Evolutionary conservation across 2,113 vertebrate species (phyloP).

Genomic region (Fulica atra): DNA sequence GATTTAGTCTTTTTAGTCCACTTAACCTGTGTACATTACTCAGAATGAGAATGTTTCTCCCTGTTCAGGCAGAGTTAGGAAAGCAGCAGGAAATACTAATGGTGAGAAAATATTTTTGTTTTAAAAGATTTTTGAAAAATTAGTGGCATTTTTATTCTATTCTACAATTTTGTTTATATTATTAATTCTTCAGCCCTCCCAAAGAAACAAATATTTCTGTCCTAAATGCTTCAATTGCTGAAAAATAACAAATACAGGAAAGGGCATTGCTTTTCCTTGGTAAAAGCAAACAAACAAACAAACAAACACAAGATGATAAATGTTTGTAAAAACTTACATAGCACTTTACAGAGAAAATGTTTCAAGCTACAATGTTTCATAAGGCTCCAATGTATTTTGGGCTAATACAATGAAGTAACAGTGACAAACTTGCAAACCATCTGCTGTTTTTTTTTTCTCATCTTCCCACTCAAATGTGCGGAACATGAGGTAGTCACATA

Average conservation of each 20-base stretch:
- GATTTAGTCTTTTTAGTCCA: background rate
- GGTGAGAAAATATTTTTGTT: background rate
- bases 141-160: background rate
- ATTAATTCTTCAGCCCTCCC: background rate
- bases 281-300: background rate
- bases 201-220: background rate
- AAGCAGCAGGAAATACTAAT: background rate
- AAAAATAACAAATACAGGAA: background rate
- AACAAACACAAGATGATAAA: no score
- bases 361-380: background rate
- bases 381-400: background rate
- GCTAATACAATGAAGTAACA: background rate
- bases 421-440: background rate
- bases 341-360: background rate
- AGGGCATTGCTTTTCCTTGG: background rate
- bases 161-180: background rate
- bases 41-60: background rate
- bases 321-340: no score
- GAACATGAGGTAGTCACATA: background rate
- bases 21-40: background rate
- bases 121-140: background rate
- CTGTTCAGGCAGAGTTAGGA: background rate
- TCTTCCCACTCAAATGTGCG: background rate
- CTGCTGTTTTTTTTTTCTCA: background rate
- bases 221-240: background rate